Conservation (phyloP, 2,888 invertebrate species). For the Amphiduros pacificus region DNA sequence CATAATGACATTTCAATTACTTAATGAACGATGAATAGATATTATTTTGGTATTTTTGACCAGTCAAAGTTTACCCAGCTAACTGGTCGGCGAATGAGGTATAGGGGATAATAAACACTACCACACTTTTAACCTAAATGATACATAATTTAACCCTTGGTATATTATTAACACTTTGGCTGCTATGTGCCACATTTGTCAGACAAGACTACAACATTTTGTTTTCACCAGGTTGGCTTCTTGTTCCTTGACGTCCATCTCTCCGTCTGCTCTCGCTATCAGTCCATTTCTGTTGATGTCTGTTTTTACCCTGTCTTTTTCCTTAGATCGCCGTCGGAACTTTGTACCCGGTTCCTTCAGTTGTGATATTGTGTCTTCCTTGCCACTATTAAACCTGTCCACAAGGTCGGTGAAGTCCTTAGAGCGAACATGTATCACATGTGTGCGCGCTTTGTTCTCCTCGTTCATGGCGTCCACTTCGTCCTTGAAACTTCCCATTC, state of each 20-base stretch:
- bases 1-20: too few species aligned
- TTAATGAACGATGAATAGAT: too few species aligned
- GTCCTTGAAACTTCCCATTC: background rate
- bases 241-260: background rate
- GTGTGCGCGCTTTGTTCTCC: slow-evolving; percentile 30
- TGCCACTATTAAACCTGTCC: slow-evolving; percentile 24
- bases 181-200: too few species aligned
- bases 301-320: slow-evolving; percentile 15
- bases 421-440: slow-evolving; percentile 29
- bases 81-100: too few species aligned
- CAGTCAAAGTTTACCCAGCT: too few species aligned
- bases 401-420: slow-evolving; percentile 36
- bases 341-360: slow-evolving; percentile 11
- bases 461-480: slow-evolving; percentile 33
- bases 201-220: slow-evolving; percentile 18
- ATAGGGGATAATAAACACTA: too few species aligned
- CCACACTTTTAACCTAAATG: too few species aligned
- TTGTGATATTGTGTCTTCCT: slow-evolving; percentile 6
- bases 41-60: too few species aligned
- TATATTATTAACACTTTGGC: too few species aligned
- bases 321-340: slow-evolving; percentile 9
- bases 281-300: slow-evolving; percentile 25
- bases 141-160: too few species aligned
- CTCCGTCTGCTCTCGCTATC: slow-evolving; percentile 10
- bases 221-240: background rate